Base-by-base conservation (phyloP, 2,113 vertebrate genomes). In the Salvelinus fontinalis region DNA sequence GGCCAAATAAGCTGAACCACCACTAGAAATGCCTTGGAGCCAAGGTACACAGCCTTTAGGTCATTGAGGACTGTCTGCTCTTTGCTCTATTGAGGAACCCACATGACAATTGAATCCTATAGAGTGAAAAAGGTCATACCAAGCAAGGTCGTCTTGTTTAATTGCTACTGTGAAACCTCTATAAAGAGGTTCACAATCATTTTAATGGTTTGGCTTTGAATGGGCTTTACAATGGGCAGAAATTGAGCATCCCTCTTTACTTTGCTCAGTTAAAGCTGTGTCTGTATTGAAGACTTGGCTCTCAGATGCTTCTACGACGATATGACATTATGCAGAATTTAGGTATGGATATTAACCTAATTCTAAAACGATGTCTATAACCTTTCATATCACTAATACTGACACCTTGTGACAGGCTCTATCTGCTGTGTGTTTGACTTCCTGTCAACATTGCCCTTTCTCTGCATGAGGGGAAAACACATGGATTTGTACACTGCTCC, bases 351-450 rank as follows among this genome's bases (percentile, higher is more conserved):
- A 67, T 68, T n/a, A 34, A 75, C 79, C 54, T 51, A 48, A 80
- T 79, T 80, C 77, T 9, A 13, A 65, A 83, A 83, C 66, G 68
- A 83, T 62, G 75, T 29, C 73, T 82, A 75, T 78, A 76, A 79
- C 78, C 67, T 27, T 85, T 78, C 77, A 79, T 75, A 81, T 74
- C 48, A 67, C 74, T 74, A 76, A 87, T 83, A 31, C 76, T 79
- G 80, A 82, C 76, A 78, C 73, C 34, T 44, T 18, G 70, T 79
- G 77, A 79, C 83, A 81, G 67, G 39, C 67, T 48, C 77, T 51
- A 82, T 83, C 76, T 49, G 49, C 75, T 31, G 74, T 20, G 72
- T 69, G 72, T 69, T 77, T 74, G 77, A 82, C 80, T 89, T 78
- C 60, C 62, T 74, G 81, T 89, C 83, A 79, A 39, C 69, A 69